Conservation (phyloP, 2,113 vertebrate species). For the Bettongia penicillata region DNA sequence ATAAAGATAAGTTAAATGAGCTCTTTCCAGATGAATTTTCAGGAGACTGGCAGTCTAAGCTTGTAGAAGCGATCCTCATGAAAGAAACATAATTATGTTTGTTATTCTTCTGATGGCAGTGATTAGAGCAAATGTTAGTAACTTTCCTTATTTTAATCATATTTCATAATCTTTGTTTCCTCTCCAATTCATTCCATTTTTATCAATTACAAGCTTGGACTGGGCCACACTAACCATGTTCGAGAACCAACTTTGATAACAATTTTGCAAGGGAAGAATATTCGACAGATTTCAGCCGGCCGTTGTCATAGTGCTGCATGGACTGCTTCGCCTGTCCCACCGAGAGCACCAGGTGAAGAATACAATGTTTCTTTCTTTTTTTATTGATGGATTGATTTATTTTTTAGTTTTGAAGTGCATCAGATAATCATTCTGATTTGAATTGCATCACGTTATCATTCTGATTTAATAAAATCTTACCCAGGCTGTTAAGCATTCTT, state of each 20-base stretch:
- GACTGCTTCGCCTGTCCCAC: conserved; percentile 85
- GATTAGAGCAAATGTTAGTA: not conserved
- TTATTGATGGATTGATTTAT: not conserved
- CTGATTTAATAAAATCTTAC: not conserved
- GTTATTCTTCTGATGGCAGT: conserved; percentile 25
- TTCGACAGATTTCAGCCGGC: conserved; percentile 89
- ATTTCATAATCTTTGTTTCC: conserved; percentile 36
- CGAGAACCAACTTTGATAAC: conserved; percentile 88
- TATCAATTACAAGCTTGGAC: conserved; percentile 82
- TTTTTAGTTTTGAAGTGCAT: not conserved
- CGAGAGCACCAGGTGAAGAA: conserved; percentile 83
- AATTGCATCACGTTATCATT: not conserved
- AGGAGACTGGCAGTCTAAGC: conserved; percentile 18
- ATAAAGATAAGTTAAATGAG: not conserved
- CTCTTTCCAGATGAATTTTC: conserved; percentile 18
- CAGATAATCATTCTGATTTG: not conserved
- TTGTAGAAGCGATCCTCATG: not conserved
- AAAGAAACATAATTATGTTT: conserved; percentile 52
- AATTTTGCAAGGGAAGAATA: conserved; percentile 86
- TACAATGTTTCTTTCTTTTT: not conserved
- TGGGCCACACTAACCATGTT: conserved; percentile 90
- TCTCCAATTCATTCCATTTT: conserved; percentile 44
- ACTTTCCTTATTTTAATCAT: conserved; percentile 43
- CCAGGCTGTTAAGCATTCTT: not conserved
- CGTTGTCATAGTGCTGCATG: conserved; percentile 91